Base-by-base conservation (phyloP, 2,113 vertebrate genomes). In the Oncorhynchus keta region DNA sequence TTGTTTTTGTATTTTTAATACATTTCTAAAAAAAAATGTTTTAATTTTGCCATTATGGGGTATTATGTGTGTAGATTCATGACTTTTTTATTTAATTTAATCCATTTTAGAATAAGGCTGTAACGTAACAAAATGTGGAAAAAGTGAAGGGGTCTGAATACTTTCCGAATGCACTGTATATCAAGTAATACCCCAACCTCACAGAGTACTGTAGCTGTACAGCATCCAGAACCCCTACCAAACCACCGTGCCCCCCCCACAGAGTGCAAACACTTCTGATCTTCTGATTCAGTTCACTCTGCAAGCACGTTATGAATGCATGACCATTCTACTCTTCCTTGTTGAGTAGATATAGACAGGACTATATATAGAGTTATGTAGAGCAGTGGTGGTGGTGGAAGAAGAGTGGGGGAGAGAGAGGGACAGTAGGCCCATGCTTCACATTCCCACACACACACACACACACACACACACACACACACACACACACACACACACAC, bases 121-220 rank as follows among this genome's bases (percentile, higher is more conserved):
- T 45, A 45, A 45, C 9, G 39, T 45, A 45, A 45, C 9, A 12
- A 45, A 45, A 12, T 45, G 9, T 11, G 39, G 39, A 12, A 45
- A 12, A 45, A 3, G 39, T 45, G 39, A 45, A 45, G 9, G 39
- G 9, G 39, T 45, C 39, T 45, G 39, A 45, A 45, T 45, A 11
- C 39, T 45, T 45, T 45, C 9, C 2, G 1, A 45, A 45, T 45
- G 39, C 39, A 45, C 9, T 45, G 39, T 12, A 45, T 55, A 83
- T 83, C 80, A 87, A 86, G 76, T 35, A 83, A 89, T 86, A 89
- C 82, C 85, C 76, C 89, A 85, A 85, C 88, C 85, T 62, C n/a
- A 7, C 59, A 62, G 59, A 62, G 14, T 55, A 62, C 20, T 62
- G 59, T 62, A 22, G n/a, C n/a, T 22, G 1, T 62, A 45, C 9